Base-by-base conservation (phyloP, 2,113 vertebrate genomes). In the Tragelaphus imberbis region DNA sequence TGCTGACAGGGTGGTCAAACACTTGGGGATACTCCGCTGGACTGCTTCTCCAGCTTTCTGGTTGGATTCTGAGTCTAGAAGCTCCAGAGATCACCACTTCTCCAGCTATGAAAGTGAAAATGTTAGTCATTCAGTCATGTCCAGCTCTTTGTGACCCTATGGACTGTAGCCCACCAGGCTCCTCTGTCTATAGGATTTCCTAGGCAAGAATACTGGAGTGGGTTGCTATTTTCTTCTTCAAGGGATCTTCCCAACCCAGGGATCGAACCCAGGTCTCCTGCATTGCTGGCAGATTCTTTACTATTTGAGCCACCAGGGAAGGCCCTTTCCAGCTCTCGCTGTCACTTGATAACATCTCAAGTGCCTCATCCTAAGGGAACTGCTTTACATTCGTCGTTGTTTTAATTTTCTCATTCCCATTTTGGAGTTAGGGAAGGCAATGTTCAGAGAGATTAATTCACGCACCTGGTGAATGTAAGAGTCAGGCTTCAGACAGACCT, bases 1-100 rank as follows among this genome's bases (percentile, higher is more conserved):
- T 75, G n/a, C 19, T 23, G 4, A 75, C 33, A 40, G 65, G 59
- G 30, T 61, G 3, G 40, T 90, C 3, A 15, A n/a, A 47, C 61
- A 2, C n/a, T 49, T 19, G 0, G 28, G 63, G 61, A 2, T 2
- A 0, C 11, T 10, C n/a, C 4, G 11, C 33, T 28, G 8, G 14
- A 16, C 30, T 11, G 6, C 49, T 15, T 51, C 68, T 53, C 47
- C 21, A 40, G 30, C 9, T 49, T 58, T 55, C 53, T 68, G 47
- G 28, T 23, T 56, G 40, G 56, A 88, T 33, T 36, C 5, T 7
- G 77, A 91, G 9, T 87, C 68, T 86, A 49, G 90, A 51, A 40
- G 51, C 33, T 53, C 55, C 55, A 30, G 56, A 61, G 77, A 40
- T 6, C 30, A n/a, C 11, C 1, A 1, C 1, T 12, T 4, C 17